Evolutionary conservation across 1,140 invertebrate species (phyloP).

Genomic region (Sycophaga agraensis): DNA sequence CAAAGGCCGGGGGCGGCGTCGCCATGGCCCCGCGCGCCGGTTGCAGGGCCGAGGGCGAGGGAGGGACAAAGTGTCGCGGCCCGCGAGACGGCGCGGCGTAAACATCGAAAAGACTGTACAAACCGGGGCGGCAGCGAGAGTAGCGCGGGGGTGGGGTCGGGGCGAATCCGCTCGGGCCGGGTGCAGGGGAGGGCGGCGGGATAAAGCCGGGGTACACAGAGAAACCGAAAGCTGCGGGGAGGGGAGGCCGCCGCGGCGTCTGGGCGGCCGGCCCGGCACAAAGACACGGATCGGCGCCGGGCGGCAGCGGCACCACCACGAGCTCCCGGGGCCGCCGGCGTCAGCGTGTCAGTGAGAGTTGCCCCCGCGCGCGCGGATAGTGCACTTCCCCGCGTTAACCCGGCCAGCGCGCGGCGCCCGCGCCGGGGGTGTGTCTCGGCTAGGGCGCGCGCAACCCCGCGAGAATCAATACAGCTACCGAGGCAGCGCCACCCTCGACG

Average conservation of each 20-base stretch:
- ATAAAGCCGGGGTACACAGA: neutral
- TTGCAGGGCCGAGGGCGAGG: neutral
- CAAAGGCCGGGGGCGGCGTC: too few relatives aligned
- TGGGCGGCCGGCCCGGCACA: neutral
- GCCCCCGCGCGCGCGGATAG: neutral
- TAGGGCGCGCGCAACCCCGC: conserved; percentile 5
- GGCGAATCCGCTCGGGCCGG: too few relatives aligned
- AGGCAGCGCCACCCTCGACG: conserved; percentile 6
- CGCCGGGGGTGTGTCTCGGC: conserved; percentile 21
- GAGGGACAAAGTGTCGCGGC: neutral
- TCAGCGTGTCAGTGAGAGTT: conserved; percentile 13
- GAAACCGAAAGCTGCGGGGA: conserved; percentile 6
- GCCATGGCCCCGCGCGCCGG: too few relatives aligned
- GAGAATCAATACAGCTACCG: conserved; percentile 30
- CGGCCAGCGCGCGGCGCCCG: neutral
- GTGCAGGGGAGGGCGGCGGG: too few relatives aligned
- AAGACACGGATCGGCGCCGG: neutral
- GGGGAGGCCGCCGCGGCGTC: neutral
- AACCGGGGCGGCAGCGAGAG: conserved; percentile 3
- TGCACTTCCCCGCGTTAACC: conserved; percentile 9
- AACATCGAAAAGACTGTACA: conserved; percentile 10
- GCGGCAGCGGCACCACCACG: neutral
- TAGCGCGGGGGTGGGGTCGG: neutral
- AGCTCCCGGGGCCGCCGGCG: neutral
- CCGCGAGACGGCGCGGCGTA: neutral